Base-by-base conservation (phyloP, 2,797 vertebrate genomes). In the Diceros bicornis region DNA sequence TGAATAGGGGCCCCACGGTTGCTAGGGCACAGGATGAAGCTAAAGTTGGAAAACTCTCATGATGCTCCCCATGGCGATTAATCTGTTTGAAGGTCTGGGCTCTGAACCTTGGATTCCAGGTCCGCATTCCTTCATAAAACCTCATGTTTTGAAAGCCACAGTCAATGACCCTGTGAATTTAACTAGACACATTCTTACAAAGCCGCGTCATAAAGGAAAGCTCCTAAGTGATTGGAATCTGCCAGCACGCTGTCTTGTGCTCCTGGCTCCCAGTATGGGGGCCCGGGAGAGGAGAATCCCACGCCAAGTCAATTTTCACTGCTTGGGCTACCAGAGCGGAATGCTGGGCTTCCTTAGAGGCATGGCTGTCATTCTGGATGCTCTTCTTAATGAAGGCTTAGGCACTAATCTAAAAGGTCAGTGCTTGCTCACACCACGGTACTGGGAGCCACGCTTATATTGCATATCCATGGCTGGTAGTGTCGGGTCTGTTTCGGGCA, bases 251-350 rank as follows among this genome's bases (percentile, higher is more conserved):
- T 96, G 96, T 97, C 97, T 96, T 94, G 89, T 82, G 96, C 95
- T 89, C 88, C 93, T 95, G 86, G 94, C 96, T 98, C 96, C 85
- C 98, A 93, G 97, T 71, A 95, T 94, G 97, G 96, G 97, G 96
- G 74, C 96, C 82, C 0, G 0, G 47, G 90, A 95, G 92, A 97
- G 91, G 96, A 97, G 95, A 90, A 95, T 98, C 97, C 96, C 97
- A 97, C 4, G 97, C 97, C 97, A 98, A 97, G 96, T 98, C 97
- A 97, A 97, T 98, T 97, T 96, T 96, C 97, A 97, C 96, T 98
- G 97, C 98, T 98, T 92, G 83, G 96, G 91, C 88, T 96, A 94
- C 97, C 94, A 44, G 90, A 84, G 86, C 84, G 96, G 97, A 97
- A 98, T 97, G 96, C 89, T 59, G 94, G 96, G 91, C 90, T 93